phyloP scores from a whole-genome alignment of 2,797 vertebrate species.

The Epinephelus malabaricus region DNA sequence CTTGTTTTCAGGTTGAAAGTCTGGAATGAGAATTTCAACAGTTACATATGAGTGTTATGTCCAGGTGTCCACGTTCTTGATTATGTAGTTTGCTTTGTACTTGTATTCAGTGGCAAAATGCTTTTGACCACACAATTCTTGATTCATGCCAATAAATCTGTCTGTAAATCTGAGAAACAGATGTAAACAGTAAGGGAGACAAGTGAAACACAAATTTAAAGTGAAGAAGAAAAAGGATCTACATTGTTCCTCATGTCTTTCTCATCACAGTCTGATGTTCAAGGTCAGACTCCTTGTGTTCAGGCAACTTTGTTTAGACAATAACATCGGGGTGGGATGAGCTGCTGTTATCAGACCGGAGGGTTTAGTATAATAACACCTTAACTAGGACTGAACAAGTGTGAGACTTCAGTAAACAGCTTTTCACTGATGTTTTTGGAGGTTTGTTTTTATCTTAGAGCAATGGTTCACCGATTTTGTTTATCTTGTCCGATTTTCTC shows the following conservation, averaged over 20 bases:
- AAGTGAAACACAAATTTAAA: no score
- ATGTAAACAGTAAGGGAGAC: no score
- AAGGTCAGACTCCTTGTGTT: constrained; percentile 1
- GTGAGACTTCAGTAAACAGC: background rate
- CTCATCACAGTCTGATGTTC: background rate
- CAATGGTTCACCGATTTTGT: no score
- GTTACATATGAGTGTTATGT: background rate
- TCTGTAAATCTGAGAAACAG: background rate
- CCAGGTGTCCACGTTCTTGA: background rate
- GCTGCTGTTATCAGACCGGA: background rate
- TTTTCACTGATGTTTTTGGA: background rate
- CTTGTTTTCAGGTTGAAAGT: background rate
- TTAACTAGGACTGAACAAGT: background rate
- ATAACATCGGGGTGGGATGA: background rate
- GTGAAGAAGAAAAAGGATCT: no score
- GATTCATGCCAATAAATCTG: background rate
- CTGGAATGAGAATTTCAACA: background rate
- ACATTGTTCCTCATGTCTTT: background rate
- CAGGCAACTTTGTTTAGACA: background rate
- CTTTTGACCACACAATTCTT: background rate
- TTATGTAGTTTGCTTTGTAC: background rate
- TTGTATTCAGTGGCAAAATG: background rate
- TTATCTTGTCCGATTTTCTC: no score
- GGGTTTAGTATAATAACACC: background rate
- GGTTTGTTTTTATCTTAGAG: no score